Evolutionary conservation across 2,113 vertebrate species (phyloP).

Genomic region (Himantopus leucocephalus): DNA sequence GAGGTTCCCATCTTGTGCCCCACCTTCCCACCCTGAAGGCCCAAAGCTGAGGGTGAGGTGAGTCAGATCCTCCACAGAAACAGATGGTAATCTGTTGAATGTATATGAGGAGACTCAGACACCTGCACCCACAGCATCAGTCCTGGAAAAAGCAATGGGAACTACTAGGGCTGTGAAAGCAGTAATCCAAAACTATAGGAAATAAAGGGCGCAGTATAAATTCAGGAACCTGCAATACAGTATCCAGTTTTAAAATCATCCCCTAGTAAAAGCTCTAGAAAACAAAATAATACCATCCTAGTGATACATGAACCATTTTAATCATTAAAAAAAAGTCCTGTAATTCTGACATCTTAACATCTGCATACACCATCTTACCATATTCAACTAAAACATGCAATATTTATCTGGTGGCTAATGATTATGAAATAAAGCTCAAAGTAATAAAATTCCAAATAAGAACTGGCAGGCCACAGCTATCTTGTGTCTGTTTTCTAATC

Average conservation of each 20-base stretch:
- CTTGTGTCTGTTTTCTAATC: neutral
- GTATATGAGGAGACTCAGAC: neutral
- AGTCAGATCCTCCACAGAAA: neutral
- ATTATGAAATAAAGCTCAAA: slow-evolving; percentile 17
- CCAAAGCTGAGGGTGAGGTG: neutral
- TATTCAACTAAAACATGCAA: neutral
- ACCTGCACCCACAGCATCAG: neutral
- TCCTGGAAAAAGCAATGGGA: neutral
- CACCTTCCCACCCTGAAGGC: neutral
- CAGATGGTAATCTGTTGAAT: neutral
- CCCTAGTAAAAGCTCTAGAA: neutral
- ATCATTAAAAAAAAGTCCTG: neutral
- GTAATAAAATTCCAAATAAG: slow-evolving; percentile 23
- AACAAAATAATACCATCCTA: neutral
- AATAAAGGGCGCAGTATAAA: neutral
- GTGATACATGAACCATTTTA: neutral
- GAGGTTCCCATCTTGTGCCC: neutral
- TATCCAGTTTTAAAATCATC: neutral
- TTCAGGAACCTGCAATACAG: neutral
- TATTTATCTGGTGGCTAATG: neutral
- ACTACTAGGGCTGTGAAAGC: neutral
- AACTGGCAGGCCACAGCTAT: neutral
- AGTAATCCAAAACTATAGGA: neutral
- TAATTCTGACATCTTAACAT: neutral
- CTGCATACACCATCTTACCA: neutral